phyloP scores from a whole-genome alignment of 2,797 vertebrate genomes.

The Tauraco hartlaubi region DNA sequence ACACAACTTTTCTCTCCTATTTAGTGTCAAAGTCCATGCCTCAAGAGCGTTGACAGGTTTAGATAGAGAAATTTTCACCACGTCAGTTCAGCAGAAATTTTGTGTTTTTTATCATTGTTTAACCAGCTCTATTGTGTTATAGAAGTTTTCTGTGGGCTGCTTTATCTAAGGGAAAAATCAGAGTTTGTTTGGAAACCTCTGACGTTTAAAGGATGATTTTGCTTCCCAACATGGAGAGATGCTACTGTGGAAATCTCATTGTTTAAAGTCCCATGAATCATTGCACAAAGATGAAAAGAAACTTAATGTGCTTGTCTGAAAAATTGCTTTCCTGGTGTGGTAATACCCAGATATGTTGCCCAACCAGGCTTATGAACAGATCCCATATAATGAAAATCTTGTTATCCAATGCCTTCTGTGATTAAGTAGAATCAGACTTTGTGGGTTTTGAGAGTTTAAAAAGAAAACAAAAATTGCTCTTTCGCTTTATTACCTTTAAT shows the following conservation, averaged over 20 bases:
- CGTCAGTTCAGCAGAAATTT: neutral
- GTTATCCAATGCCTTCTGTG: neutral
- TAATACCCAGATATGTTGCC: neutral
- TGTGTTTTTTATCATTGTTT: neutral
- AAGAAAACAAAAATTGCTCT: neutral
- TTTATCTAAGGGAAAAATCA: neutral
- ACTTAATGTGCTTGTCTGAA: neutral
- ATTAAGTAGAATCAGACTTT: neutral
- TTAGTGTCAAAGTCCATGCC: neutral
- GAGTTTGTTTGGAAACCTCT: neutral
- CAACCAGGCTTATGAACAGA: neutral
- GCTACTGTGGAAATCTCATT: neutral
- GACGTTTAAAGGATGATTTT: neutral
- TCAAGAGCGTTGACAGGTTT: neutral
- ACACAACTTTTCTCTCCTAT: neutral
- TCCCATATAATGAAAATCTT: neutral
- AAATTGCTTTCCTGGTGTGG: neutral
- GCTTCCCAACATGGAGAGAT: neutral
- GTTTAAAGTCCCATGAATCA: neutral
- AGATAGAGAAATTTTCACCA: neutral
- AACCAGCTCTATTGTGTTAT: neutral
- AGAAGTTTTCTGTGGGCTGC: neutral
- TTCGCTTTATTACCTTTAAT: neutral
- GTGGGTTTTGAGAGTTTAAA: neutral
- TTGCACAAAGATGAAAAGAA: neutral